Base-by-base conservation (phyloP, 2,797 vertebrate genomes). In the Eupleurogrammus muticus region DNA sequence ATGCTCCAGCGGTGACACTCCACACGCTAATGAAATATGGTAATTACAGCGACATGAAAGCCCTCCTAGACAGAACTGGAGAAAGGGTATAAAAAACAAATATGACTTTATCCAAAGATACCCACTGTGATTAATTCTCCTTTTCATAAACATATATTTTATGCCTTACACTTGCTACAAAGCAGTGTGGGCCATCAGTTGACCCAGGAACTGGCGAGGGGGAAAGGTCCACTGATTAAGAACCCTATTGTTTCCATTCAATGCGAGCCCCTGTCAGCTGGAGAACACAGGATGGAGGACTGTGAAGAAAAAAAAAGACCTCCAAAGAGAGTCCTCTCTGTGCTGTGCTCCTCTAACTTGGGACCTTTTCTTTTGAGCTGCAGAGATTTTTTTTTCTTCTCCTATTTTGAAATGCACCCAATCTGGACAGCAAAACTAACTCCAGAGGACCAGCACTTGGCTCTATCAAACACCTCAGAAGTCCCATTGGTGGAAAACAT, bases 31-130 rank as follows among this genome's bases (percentile, higher is more conserved):
- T 95, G 92, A 95, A 94, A 93, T 92, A 93, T 94, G 92, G 90
- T 94, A 95, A 95, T 95, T 91, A 93, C 89, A 82, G 85, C 63
- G 87, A 92, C 91, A 94, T 93, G 87, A 94, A 94, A 93, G 93
- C 91, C 79, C 81, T 87, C 82, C 74, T 60, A 76, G 70, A 81
- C 78, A 83, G 77, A 78, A 66, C 79, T 58, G 60, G 78, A 86
- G 82, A 85, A 93, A 87, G 63, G 78, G 77, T 80, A 81, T 87
- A 90, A 89, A 91, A 92, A 93, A 92, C 91, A 93, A 93, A 94
- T 93, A 91, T 94, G 93, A 95, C 93, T 94, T 93, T 92, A 90
- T 90, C 90, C 86, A 88, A 91, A 92, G 92, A 93, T 88, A 84
- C 87, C 87, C 81, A 81, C 68, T 83, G 83, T 88, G 87, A 92